Evolutionary conservation across 2,113 vertebrate genomes (phyloP).

Genomic region (Elanus axillaris): DNA sequence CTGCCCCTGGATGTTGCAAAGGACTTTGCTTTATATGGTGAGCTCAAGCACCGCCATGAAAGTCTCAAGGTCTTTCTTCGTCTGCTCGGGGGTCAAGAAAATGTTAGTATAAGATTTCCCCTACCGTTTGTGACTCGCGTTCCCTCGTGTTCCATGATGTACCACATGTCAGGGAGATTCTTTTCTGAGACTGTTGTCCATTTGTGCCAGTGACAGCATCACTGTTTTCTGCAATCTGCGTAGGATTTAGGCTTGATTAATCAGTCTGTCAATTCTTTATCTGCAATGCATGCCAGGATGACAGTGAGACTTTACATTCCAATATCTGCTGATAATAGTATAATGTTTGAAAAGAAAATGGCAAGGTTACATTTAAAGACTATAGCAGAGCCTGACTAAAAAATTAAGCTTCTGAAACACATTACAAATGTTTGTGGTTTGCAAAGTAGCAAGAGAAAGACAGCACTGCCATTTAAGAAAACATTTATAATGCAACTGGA

Average conservation of each 20-base stretch:
- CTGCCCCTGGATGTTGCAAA: background rate
- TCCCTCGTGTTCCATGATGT: rapidly evolving
- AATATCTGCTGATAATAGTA: background rate
- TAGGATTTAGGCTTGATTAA: background rate
- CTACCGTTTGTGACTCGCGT: background rate
- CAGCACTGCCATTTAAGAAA: constrained; percentile 52
- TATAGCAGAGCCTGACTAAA: background rate
- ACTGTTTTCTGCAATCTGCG: background rate
- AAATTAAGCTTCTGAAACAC: constrained; percentile 42
- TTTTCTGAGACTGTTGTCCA: background rate
- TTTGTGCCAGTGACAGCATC: background rate
- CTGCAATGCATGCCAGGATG: background rate
- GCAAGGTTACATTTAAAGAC: background rate
- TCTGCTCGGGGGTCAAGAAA: background rate
- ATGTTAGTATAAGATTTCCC: background rate
- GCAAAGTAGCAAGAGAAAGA: constrained; percentile 46
- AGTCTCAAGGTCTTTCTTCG: background rate
- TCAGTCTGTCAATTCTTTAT: background rate
- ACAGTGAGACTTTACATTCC: background rate
- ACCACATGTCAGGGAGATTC: too few species aligned
- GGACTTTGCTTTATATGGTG: constrained; percentile 34
- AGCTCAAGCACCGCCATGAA: background rate
- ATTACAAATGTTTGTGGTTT: constrained; percentile 57
- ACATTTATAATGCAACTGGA: constrained; percentile 48
- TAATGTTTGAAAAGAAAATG: background rate